Conservation (phyloP, 2,888 invertebrate species). For the Tetragonula carbonaria region DNA sequence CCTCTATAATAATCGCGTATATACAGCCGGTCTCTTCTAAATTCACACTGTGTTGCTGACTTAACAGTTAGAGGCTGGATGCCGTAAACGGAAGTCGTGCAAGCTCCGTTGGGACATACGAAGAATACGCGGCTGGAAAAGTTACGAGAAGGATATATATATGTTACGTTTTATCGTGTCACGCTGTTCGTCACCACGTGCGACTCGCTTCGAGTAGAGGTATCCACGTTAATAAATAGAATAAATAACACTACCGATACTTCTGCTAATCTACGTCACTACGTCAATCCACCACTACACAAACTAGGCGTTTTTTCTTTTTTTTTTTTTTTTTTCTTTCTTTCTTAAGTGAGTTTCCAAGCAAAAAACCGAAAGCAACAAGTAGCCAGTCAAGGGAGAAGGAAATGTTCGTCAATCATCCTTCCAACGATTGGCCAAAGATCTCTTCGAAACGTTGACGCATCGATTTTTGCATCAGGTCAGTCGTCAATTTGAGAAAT, state of each 20-base stretch:
- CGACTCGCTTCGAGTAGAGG: slow-evolving; percentile 53
- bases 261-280: slow-evolving; percentile 18
- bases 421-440: no score
- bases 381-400: no score
- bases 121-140: slow-evolving; percentile 20
- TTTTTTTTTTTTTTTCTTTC: no score
- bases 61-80: slow-evolving; percentile 32
- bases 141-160: slow-evolving; percentile 1
- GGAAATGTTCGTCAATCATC: no score
- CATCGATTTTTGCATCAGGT: no score
- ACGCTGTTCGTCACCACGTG: slow-evolving; percentile 49
- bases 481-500: no score
- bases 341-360: not conserved
- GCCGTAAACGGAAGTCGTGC: slow-evolving; percentile 47
- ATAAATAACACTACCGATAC: slow-evolving; percentile 69
- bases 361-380: not conserved
- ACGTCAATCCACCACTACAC: slow-evolving; percentile 19
- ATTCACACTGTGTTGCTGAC: slow-evolving; percentile 20
- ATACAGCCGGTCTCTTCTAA: slow-evolving; percentile 40
- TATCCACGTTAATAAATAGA: slow-evolving; percentile 71
- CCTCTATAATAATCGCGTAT: not conserved
- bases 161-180: slow-evolving; percentile 10
- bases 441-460: no score
- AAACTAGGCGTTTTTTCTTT: not conserved
- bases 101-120: slow-evolving; percentile 30